phyloP scores from a whole-genome alignment of 2,113 vertebrate species.

The Toxotes jaculatrix region DNA sequence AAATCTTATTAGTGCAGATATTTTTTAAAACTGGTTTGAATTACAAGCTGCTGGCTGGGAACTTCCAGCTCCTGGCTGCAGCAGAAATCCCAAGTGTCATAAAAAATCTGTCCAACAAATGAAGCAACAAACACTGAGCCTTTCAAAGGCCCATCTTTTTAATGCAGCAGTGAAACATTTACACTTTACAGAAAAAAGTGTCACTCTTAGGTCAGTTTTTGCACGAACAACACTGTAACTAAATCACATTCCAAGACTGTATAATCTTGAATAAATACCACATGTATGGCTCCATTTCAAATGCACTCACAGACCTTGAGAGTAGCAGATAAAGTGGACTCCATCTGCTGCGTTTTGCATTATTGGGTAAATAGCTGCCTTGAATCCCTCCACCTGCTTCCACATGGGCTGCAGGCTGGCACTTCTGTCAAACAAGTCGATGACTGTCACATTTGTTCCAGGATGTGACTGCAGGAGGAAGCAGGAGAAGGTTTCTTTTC shows the following conservation, averaged over 20 bases:
- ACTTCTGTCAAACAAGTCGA: slow-evolving; percentile 90
- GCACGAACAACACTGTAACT: background rate
- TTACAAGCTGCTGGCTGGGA: background rate
- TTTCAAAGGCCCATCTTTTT: background rate
- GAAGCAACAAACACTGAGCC: background rate
- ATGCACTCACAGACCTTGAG: slow-evolving; percentile 78
- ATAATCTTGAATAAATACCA: slow-evolving; percentile 29
- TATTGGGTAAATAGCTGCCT: slow-evolving; percentile 88
- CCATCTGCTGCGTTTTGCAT: slow-evolving; percentile 90
- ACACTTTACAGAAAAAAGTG: background rate
- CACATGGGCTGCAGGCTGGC: slow-evolving; percentile 90
- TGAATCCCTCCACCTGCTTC: slow-evolving; percentile 93
- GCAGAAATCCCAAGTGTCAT: slow-evolving; percentile 23
- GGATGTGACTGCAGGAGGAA: slow-evolving; percentile 87
- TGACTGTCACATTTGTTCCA: slow-evolving; percentile 89
- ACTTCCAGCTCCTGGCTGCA: slow-evolving; percentile 15
- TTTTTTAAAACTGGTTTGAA: slow-evolving; percentile 8
- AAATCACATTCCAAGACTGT: slow-evolving; percentile 4
- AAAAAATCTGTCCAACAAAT: background rate
- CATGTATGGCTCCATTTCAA: slow-evolving; percentile 10
- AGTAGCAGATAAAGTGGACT: slow-evolving; percentile 89
- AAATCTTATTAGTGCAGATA: background rate
- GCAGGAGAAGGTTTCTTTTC: background rate
- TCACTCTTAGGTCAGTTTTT: background rate
- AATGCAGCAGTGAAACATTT: background rate